These are phyloP conservation scores for Zoanthus solanderi DNA, from an alignment of 92 coral and sea anemone genomes.

Conservation along the genomic window DNA sequence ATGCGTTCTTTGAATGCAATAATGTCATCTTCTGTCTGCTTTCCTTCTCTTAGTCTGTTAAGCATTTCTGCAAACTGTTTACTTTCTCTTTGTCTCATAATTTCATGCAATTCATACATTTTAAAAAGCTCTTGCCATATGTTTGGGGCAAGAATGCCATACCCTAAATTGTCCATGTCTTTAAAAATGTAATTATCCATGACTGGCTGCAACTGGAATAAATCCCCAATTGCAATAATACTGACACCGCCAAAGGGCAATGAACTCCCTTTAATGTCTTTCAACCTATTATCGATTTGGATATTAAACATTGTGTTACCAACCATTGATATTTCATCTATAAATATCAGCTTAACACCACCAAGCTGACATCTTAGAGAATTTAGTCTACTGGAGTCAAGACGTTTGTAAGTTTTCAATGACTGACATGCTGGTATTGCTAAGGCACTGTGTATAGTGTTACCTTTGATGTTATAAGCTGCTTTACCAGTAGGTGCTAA, in stretches of 20 bases:
- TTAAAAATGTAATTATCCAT: slow-evolving; percentile 78
- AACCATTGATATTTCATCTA: slow-evolving; percentile 78
- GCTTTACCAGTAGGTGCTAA: slow-evolving; percentile 38
- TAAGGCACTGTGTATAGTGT: slow-evolving; percentile 3
- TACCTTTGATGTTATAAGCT: slow-evolving; percentile 6
- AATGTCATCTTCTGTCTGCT: slow-evolving; percentile 60
- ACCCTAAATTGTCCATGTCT: slow-evolving; percentile 63
- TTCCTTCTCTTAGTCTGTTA: slow-evolving; percentile 67
- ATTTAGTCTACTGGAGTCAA: slow-evolving; percentile 7
- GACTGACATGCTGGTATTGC: slow-evolving; percentile 9
- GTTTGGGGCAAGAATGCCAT: slow-evolving; percentile 79
- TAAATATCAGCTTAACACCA: slow-evolving; percentile 47
- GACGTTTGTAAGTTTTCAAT: background rate
- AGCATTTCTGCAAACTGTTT: slow-evolving; percentile 58
- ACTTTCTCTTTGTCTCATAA: slow-evolving; percentile 71
- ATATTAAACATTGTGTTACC: slow-evolving; percentile 66
- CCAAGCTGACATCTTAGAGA: slow-evolving; percentile 13
- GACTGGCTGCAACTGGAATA: slow-evolving; percentile 66
- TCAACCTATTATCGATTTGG: slow-evolving; percentile 60
- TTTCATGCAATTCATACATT: slow-evolving; percentile 67
- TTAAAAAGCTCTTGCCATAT: slow-evolving; percentile 62
- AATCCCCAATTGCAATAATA: slow-evolving; percentile 70
- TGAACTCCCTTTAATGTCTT: slow-evolving; percentile 36
- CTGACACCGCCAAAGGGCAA: slow-evolving; percentile 73
- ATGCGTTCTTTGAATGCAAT: slow-evolving; percentile 54